phyloP scores from a whole-genome alignment of 2,113 vertebrate species.

The Erythrocercus mccallii region DNA sequence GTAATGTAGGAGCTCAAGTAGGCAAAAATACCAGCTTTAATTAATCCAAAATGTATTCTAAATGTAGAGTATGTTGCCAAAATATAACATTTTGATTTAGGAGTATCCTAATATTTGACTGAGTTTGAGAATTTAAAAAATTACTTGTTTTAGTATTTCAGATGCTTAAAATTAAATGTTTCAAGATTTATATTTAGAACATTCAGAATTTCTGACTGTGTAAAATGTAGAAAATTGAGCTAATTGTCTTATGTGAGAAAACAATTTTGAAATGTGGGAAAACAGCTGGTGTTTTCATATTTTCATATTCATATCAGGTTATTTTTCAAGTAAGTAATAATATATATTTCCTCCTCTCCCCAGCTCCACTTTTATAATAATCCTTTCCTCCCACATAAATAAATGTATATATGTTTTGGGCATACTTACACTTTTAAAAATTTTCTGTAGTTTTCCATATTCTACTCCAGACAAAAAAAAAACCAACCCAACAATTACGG shows the following conservation, averaged over 20 bases:
- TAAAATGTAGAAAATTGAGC: background rate
- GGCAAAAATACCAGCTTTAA: background rate
- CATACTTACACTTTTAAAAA: background rate
- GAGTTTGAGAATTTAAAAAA: background rate
- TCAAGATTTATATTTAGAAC: background rate
- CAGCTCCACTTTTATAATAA: background rate
- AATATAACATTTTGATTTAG: background rate
- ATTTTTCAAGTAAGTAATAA: background rate
- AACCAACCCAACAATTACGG: background rate
- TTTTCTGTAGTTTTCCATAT: background rate
- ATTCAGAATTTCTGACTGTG: background rate
- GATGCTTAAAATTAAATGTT: background rate
- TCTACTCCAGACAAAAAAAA: background rate
- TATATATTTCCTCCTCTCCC: fast-evolving
- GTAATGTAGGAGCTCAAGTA: background rate
- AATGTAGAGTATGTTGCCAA: background rate
- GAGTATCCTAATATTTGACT: background rate
- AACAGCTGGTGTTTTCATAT: background rate
- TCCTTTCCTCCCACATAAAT: background rate
- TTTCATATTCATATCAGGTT: too few species aligned
- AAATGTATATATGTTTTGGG: background rate
- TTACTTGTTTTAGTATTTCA: background rate
- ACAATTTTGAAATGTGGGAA: background rate
- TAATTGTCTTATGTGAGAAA: background rate
- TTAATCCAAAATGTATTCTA: background rate